These are phyloP conservation scores for Plecturocebus donacophilus DNA, from an alignment of 2,113 vertebrate genomes.

Conservation along the genomic window DNA sequence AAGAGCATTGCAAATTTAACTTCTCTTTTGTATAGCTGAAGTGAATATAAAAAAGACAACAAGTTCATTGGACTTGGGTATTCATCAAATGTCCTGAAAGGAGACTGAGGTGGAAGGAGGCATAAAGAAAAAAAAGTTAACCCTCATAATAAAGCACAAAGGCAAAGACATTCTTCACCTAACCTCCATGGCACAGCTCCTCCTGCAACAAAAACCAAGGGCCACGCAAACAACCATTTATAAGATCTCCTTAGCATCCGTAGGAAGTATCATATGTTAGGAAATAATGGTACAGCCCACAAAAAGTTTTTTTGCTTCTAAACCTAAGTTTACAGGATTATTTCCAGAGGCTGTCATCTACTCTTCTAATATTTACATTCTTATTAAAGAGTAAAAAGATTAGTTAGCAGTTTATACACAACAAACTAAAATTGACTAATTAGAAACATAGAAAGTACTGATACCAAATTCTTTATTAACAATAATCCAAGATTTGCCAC, in stretches of 20 bases:
- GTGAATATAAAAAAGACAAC: slow-evolving; percentile 41
- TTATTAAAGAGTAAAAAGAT: slow-evolving; percentile 46
- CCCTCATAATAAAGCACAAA: slow-evolving; percentile 57
- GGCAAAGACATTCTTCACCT: slow-evolving; percentile 10
- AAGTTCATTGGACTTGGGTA: slow-evolving; percentile 11
- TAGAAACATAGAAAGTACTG: slow-evolving; percentile 5
- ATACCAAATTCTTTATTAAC: slow-evolving; percentile 43
- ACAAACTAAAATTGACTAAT: not conserved
- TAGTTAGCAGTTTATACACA: not conserved
- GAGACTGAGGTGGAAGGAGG: not conserved
- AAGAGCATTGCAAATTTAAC: slow-evolving; percentile 21
- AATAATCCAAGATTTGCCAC: not conserved
- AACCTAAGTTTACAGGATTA: not conserved
- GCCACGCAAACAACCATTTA: slow-evolving; percentile 15
- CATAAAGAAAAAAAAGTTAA: slow-evolving; percentile 2
- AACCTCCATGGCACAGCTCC: not conserved
- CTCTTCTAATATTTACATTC: not conserved
- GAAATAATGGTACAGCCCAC: not conserved
- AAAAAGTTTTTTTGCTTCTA: not conserved
- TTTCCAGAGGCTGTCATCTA: slow-evolving; percentile 6
- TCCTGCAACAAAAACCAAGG: slow-evolving; percentile 37
- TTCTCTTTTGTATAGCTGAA: not conserved
- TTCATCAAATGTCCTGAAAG: slow-evolving; percentile 41
- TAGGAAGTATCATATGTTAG: not conserved
- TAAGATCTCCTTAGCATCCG: not conserved